Base-by-base conservation (phyloP, 2,888 invertebrate genomes). In the Zootermopsis nevadensis region DNA sequence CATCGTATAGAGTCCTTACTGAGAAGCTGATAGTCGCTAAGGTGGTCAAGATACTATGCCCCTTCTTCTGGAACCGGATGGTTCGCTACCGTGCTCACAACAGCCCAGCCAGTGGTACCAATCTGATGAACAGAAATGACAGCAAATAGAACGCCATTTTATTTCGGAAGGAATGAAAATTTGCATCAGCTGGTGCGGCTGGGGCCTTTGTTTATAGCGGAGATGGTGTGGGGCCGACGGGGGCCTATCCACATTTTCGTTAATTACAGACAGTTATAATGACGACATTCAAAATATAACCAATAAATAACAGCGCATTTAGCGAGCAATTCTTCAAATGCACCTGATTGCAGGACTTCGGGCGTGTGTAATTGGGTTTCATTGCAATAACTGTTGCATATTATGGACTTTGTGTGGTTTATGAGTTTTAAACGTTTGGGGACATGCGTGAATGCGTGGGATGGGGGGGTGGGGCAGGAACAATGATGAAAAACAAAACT, bases 261-360 rank as follows among this genome's bases (percentile, higher is more conserved):
- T 60, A 60, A 60, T 60, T 60, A 60, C n/a, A 60, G n/a, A 66
- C 82, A 66, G 72, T 38, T 55, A 69, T 83, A 74, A 82, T 82
- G 82, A 82, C 82, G 82, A 79, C 60, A 66, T 38, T 53, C 55
- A 77, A 79, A 82, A 69, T 72, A 72, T 69, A 66, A 79, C 69
- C 80, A 79, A 83, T 83, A 83, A 83, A 83, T 83, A 80, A 83
- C 55, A 80, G 42, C 35, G 81, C 81, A 83, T 83, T 83, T 81
- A 81, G 83, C 72, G 30, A 35, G 77, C 83, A 83, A 83, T 83
- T 81, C 83, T 83, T 83, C 83, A 83, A 74, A 81, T 53, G 48
- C 30, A 38, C 79, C 66, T 69, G 80, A 66, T 67, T 67, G 79
- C 77, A 66, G 67, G 72, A 48, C 55, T 22, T 27, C 27, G 30